phyloP scores from a whole-genome alignment of 1,140 invertebrate species.

The Nilaparvata lugens region DNA sequence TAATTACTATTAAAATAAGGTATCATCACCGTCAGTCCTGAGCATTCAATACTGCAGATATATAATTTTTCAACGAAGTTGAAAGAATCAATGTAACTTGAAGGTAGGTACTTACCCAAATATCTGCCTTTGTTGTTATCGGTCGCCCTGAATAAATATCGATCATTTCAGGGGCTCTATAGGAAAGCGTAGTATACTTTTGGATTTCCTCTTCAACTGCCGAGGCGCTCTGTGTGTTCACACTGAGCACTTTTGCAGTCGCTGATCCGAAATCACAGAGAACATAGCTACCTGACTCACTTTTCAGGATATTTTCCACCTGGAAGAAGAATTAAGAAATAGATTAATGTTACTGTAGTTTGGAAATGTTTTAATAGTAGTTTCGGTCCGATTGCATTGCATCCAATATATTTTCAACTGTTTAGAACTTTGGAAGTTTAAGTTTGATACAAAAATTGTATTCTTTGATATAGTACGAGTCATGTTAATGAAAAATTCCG shows the following conservation, averaged over 20 bases:
- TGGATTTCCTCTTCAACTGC: conserved; percentile 86
- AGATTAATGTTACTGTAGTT: too few species aligned
- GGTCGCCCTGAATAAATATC: conserved; percentile 81
- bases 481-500: too few species aligned
- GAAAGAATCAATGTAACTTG: background rate
- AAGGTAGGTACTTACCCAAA: conserved; percentile 57
- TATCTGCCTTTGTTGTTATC: conserved; percentile 88
- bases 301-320: conserved; percentile 83
- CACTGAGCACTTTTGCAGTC: conserved; percentile 69
- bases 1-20: too few species aligned
- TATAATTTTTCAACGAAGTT: too few species aligned
- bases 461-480: too few species aligned
- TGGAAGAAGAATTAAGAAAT: conserved; percentile 32
- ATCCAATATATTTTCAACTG: too few species aligned
- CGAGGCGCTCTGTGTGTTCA: conserved; percentile 52
- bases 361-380: too few species aligned
- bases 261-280: conserved; percentile 87
- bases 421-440: too few species aligned
- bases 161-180: conserved; percentile 92
- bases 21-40: too few species aligned
- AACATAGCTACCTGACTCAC: conserved; percentile 68
- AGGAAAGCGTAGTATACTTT: conserved; percentile 88
- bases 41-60: too few species aligned
- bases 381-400: too few species aligned
- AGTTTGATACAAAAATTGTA: too few species aligned